Percentiles rank a stretch among this genome's conserved stretches.
Evolutionary conservation across 2,888 invertebrate species (phyloP).

Genomic region (Agrochola litura): DNA sequence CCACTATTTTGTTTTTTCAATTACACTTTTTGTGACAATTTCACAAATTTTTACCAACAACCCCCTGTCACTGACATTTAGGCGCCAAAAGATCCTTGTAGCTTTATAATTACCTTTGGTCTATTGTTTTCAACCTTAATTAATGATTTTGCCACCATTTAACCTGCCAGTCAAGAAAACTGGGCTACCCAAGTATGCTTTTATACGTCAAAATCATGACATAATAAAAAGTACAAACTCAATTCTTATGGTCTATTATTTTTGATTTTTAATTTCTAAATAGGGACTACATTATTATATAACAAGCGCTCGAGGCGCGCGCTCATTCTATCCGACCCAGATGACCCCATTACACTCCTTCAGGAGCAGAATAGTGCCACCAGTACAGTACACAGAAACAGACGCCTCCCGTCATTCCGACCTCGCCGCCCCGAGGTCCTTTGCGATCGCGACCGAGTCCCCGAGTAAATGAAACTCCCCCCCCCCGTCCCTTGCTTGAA

Average conservation of each 20-base stretch:
- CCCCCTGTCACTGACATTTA: not conserved
- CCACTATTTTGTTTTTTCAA: no score
- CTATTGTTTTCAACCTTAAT: not conserved
- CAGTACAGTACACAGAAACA: no score
- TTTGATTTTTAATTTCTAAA: not conserved
- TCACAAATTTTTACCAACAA: not conserved
- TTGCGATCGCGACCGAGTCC: no score
- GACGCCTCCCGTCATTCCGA: no score
- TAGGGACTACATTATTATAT: no score
- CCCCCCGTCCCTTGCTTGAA: no score
- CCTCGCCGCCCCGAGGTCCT: no score
- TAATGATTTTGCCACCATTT: not conserved
- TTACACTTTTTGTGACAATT: not conserved
- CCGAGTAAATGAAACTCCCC: no score
- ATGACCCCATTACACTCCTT: no score
- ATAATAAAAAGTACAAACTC: conserved; percentile 54
- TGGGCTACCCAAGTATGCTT: conserved; percentile 44
- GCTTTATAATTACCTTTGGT: not conserved
- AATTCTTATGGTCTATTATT: conserved; percentile 24
- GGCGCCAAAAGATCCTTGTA: not conserved
- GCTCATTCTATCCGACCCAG: no score
- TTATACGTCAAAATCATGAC: conserved; percentile 54
- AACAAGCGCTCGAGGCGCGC: no score
- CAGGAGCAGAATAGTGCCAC: no score
- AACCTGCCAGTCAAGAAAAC: not conserved